Base-by-base conservation (phyloP, 2,888 invertebrate species). In the Pollenia labialis region DNA sequence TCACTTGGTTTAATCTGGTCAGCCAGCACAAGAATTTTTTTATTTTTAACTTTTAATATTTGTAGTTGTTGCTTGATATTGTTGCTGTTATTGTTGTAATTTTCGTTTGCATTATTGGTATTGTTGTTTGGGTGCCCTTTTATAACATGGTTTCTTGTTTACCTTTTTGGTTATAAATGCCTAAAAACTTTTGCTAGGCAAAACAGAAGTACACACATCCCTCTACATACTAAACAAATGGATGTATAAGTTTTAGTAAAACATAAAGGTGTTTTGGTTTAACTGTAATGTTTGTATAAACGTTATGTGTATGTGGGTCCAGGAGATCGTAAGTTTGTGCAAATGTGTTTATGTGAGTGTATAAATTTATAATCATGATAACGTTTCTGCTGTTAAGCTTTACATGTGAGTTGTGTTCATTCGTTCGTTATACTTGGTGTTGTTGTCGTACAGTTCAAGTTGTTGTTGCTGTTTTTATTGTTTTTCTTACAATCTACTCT, bases 1-100 rank as follows among this genome's bases (percentile, higher is more conserved):
- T 87, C 87, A 87, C 60, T 84, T 87, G 87, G 84, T 85, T 87
- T 87, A 87, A 87, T 87, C 84, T 87, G 87, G 84, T 87, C 87
- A 85, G 81, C 84, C 77, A 87, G 72, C 81, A 85, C 46, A 76
- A 44, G 58, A 2, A 69, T 40, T 44, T 32, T 54, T 16, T 48
- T 58, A 16, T 32, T 48, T 58, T 58, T 11, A 23, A 46, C 56
- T 58, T 48, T 68, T 23, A 74, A 77, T 77, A 79, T 72, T 74
- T 74, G 64, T 60, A 48, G 23, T 42, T 71, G 16, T 42, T 42
- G 56, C 14, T 23, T 23, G 18, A 23, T 23, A 23, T 16, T 56
- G 46, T 10, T 64, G 46, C 10, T 56, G 23, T 40, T 58, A 18
- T 64, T 64, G 32, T 46, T 74, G 52, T 50, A 62, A 44, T n/a